Evolutionary conservation across 2,797 vertebrate genomes (phyloP).

Genomic region (Capromys pilorides): DNA sequence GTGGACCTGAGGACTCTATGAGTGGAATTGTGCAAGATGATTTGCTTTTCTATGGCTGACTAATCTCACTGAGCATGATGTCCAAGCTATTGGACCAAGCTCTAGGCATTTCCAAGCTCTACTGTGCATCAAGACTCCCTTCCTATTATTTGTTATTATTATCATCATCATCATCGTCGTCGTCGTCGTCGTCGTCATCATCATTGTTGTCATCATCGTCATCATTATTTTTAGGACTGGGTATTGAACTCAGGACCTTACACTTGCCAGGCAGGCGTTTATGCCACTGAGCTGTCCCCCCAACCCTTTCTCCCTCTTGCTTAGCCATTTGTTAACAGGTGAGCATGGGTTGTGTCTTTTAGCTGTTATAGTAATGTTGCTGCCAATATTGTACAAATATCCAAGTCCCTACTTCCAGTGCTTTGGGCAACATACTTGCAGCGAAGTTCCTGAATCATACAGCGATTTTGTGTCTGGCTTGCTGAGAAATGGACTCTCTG

Average conservation of each 20-base stretch:
- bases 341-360: background rate
- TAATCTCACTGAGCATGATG: too few species aligned
- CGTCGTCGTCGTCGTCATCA: too few species aligned
- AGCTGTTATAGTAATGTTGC: rapidly evolving
- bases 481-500: rapidly evolving
- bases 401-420: background rate
- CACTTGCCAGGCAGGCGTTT: too few species aligned
- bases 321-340: rapidly evolving
- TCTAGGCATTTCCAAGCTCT: rapidly evolving
- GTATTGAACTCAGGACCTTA: too few species aligned
- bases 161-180: too few species aligned
- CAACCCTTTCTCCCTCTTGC: rapidly evolving
- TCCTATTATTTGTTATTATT: too few species aligned
- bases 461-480: too few species aligned
- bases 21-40: rapidly evolving
- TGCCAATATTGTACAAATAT: rapidly evolving
- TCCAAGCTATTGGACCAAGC: background rate
- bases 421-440: rapidly evolving
- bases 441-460: rapidly evolving
- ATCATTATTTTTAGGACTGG: too few species aligned
- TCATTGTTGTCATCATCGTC: too few species aligned
- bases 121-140: too few species aligned
- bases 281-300: too few species aligned
- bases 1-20: rapidly evolving
- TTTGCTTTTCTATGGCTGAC: background rate